phyloP scores from a whole-genome alignment of 1,140 invertebrate genomes.

The Scaptomyza pallida region DNA sequence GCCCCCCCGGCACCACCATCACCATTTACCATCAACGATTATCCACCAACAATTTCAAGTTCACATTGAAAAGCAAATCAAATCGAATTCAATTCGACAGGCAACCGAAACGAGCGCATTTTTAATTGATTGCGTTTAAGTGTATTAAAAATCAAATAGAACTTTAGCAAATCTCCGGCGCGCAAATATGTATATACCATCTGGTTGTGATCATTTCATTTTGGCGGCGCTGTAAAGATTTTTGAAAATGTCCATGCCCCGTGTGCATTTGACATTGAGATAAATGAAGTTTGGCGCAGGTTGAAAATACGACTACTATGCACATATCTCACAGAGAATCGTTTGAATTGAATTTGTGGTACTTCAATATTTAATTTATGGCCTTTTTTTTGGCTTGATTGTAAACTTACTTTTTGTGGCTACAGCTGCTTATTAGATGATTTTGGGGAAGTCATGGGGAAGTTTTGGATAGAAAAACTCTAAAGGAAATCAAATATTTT shows the following conservation, averaged over 20 bases:
- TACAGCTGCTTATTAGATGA: too few relatives aligned
- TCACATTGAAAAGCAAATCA: slow-evolving; percentile 71
- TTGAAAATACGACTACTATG: too few relatives aligned
- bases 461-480: too few relatives aligned
- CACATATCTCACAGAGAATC: neutral
- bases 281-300: slow-evolving; percentile 65
- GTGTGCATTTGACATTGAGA: slow-evolving; percentile 56
- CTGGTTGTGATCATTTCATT: neutral
- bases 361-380: too few relatives aligned
- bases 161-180: slow-evolving; percentile 47
- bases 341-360: too few relatives aligned
- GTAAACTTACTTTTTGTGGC: too few relatives aligned
- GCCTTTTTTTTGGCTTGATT: too few relatives aligned
- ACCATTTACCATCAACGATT: too few relatives aligned
- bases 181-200: neutral
- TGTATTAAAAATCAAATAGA: slow-evolving; percentile 77
- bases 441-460: too few relatives aligned
- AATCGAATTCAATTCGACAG: slow-evolving; percentile 77
- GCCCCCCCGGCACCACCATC: slow-evolving; percentile 16
- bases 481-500: too few relatives aligned
- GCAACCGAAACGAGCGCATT: slow-evolving; percentile 77
- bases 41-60: slow-evolving; percentile 35
- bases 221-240: slow-evolving; percentile 15
- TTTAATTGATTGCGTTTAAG: slow-evolving; percentile 80
- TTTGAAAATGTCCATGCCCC: slow-evolving; percentile 62